Conservation (phyloP, 2,113 vertebrate genomes). For the Rousettus leschenaultii region DNA sequence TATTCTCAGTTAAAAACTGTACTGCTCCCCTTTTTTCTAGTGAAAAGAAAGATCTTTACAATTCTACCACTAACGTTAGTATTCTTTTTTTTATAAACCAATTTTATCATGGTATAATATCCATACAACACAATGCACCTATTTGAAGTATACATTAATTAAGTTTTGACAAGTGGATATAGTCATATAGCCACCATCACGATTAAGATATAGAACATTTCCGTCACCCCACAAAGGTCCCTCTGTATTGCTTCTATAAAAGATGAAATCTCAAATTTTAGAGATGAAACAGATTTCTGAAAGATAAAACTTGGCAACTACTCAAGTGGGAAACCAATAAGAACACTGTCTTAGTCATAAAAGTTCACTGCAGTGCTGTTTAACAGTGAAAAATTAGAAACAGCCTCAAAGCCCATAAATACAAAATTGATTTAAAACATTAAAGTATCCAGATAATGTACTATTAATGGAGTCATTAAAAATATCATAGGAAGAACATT, state of each 20-base stretch:
- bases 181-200: neutral
- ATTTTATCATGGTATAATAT: neutral
- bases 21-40: neutral
- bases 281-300: neutral
- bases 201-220: neutral
- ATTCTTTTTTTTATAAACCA: neutral
- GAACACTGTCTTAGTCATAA: neutral
- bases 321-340: neutral
- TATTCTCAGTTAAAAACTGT: neutral
- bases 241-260: neutral
- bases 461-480: neutral
- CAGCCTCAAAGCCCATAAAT: neutral
- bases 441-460: neutral
- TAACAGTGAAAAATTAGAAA: neutral
- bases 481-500: neutral
- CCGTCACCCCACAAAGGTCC: neutral
- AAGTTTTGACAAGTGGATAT: neutral
- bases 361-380: neutral
- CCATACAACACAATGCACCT: neutral
- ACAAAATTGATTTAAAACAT: neutral
- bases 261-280: neutral
- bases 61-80: neutral
- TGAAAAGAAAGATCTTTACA: neutral
- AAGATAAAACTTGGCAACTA: neutral
- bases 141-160: neutral